Conservation (phyloP, 2,888 invertebrate species). For the Blomia tropicalis region DNA sequence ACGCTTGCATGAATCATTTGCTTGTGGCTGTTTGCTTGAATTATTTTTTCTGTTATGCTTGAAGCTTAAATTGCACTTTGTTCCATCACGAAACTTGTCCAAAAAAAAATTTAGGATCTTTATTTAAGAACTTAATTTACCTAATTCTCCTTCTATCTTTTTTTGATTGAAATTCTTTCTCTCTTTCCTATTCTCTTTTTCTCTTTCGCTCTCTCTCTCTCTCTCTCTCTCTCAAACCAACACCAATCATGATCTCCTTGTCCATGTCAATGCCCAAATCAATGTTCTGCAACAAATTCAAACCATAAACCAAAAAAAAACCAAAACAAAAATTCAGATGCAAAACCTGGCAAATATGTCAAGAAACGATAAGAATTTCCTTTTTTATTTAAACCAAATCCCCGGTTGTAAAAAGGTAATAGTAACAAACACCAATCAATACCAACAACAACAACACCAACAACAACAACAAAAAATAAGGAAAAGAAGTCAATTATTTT, state of each 20-base stretch:
- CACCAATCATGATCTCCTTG: conserved; percentile 6
- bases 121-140: too few species aligned
- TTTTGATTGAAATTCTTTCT: background rate
- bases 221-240: too few species aligned
- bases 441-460: too few species aligned
- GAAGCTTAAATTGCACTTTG: background rate
- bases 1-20: too few species aligned
- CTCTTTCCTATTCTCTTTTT: too few species aligned
- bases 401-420: conserved; percentile 17
- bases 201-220: too few species aligned
- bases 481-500: too few species aligned
- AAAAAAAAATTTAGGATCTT: background rate
- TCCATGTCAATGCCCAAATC: background rate
- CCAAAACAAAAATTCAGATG: background rate
- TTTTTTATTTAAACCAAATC: conserved; percentile 12
- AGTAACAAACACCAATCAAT: too few species aligned
- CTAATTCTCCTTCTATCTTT: background rate
- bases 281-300: too few species aligned
- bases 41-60: background rate
- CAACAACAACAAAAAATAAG: too few species aligned
- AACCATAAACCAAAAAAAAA: background rate
- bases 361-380: background rate
- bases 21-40: background rate
- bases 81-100: too few species aligned
- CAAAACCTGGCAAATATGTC: conserved; percentile 12